Percentiles rank a stretch among this genome's conserved stretches.
These are phyloP conservation scores for Labeo calbasu DNA, from an alignment of 2,797 vertebrate species.

Conservation along the genomic window DNA sequence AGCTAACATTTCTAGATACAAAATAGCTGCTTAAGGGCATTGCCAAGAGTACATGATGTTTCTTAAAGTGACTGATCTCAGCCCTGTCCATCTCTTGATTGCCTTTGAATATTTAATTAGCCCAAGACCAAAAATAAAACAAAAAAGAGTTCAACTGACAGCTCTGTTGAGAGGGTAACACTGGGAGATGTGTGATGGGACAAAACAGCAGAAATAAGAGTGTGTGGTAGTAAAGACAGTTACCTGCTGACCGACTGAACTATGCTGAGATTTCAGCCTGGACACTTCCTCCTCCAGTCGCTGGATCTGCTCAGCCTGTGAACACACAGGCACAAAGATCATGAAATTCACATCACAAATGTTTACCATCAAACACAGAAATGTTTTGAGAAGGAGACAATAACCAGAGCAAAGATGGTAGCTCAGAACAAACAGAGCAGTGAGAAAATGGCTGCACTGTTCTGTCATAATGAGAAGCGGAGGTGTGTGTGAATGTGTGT, in stretches of 20 bases:
- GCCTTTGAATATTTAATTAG: neutral
- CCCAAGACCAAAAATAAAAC: too few relatives aligned
- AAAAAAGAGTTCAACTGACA: neutral
- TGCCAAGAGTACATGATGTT: neutral
- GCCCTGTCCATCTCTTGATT: neutral
- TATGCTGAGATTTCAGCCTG: constrained; percentile 51
- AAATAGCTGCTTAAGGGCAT: neutral
- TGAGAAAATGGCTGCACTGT: constrained; percentile 60
- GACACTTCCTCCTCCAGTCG: constrained; percentile 55
- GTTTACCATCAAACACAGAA: constrained; percentile 57
- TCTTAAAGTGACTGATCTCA: neutral
- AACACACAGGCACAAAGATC: constrained; percentile 46
- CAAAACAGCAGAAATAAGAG: neutral
- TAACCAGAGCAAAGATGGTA: constrained; percentile 56
- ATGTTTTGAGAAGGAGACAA: constrained; percentile 58
- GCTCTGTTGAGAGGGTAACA: neutral
- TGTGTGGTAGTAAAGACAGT: constrained; percentile 37
- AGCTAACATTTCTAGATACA: neutral
- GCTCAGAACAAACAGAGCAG: constrained; percentile 31
- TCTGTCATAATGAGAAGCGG: constrained; percentile 57
- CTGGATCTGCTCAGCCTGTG: constrained; percentile 59
- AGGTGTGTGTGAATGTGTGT: constrained; percentile 44
- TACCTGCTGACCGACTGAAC: constrained; percentile 66
- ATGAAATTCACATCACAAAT: constrained; percentile 52
- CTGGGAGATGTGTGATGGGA: neutral